A percentile compares a stretch with the other conserved stretches of the same genome.
phyloP scores from a whole-genome alignment of 2,888 invertebrate species.

The Idaea straminata region DNA sequence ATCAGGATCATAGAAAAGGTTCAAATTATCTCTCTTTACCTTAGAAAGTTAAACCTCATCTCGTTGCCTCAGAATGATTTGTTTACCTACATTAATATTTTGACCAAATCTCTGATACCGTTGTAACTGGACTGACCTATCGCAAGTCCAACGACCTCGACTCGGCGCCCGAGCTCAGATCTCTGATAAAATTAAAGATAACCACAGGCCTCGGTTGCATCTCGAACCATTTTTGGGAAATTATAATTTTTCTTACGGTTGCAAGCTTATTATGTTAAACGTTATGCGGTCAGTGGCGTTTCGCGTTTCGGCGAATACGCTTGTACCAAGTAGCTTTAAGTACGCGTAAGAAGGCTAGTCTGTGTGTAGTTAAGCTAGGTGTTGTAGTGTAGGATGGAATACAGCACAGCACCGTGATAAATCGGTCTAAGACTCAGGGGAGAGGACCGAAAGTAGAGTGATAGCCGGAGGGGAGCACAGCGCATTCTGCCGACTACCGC shows the following conservation, averaged over 20 bases:
- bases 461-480: slow-evolving; percentile 65
- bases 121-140: slow-evolving; percentile 49
- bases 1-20: not conserved
- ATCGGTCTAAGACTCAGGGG: slow-evolving; percentile 66
- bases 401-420: slow-evolving; percentile 60
- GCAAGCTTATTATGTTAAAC: slow-evolving; percentile 42
- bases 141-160: slow-evolving; percentile 40
- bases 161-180: slow-evolving; percentile 31
- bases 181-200: slow-evolving; percentile 34
- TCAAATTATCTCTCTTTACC: not conserved
- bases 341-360: not conserved
- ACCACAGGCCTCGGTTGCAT: slow-evolving; percentile 33
- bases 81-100: slow-evolving; percentile 40
- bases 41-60: slow-evolving; percentile 2
- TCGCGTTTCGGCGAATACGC: slow-evolving; percentile 35
- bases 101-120: slow-evolving; percentile 40
- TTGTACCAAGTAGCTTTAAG: slow-evolving; percentile 17
- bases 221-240: slow-evolving; percentile 40
- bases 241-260: slow-evolving; percentile 35
- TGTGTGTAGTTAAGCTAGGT: slow-evolving; percentile 15
- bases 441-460: slow-evolving; percentile 73
- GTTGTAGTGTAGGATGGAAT: slow-evolving; percentile 5
- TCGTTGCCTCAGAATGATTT: slow-evolving; percentile 29
- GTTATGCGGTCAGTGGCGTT: slow-evolving; percentile 53
- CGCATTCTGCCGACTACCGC: slow-evolving; percentile 43